Evolutionary conservation across 2,888 invertebrate species (phyloP).

Genomic region (Chironomus riparius): DNA sequence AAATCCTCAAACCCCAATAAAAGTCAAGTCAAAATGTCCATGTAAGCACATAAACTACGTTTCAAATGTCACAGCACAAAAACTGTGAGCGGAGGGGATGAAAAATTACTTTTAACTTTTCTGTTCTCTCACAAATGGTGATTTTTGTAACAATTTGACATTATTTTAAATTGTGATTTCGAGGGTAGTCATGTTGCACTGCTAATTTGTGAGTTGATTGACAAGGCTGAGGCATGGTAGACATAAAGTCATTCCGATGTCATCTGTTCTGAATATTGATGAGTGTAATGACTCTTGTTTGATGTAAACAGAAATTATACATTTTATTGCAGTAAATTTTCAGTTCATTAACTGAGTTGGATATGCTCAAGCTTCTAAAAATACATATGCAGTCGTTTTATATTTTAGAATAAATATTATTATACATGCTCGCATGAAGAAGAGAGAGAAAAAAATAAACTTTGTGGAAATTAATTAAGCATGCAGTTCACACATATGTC

Average conservation of each 20-base stretch:
- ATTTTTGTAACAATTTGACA: constrained; percentile 12
- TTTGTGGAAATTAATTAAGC: constrained; percentile 20
- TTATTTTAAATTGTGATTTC: constrained; percentile 8
- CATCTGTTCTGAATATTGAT: constrained; percentile 14
- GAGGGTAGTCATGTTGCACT: background rate
- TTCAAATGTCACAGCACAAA: too few relatives aligned
- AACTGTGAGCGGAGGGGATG: background rate
- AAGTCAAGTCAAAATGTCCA: too few relatives aligned
- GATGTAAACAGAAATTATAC: background rate
- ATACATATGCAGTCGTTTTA: background rate
- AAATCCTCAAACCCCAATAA: too few relatives aligned
- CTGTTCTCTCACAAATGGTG: background rate
- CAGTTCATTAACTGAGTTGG: background rate
- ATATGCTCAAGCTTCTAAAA: background rate
- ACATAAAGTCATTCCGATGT: background rate
- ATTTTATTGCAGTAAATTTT: background rate
- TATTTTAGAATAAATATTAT: too few relatives aligned
- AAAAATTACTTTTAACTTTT: constrained; percentile 6
- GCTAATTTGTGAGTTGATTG: constrained; percentile 26
- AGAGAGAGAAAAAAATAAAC: too few relatives aligned
- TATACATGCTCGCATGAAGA: too few relatives aligned
- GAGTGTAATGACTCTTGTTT: background rate
- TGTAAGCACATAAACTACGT: too few relatives aligned
- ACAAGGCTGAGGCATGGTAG: background rate
- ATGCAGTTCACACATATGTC: constrained; percentile 15